Base-by-base conservation (phyloP, 2,113 vertebrate genomes). In the Callorhinus ursinus region DNA sequence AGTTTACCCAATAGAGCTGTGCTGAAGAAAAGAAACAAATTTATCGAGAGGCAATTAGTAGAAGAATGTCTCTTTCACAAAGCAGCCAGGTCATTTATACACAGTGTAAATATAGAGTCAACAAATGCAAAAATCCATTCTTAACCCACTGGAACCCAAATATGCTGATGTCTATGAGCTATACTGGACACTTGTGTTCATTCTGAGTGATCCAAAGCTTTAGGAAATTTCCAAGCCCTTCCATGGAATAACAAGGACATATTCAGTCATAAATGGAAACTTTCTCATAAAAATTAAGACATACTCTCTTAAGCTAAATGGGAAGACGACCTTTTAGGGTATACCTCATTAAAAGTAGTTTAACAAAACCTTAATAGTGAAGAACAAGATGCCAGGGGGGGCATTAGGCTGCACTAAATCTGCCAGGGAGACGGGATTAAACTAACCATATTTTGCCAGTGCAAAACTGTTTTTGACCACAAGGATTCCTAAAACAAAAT, bases 11-110 rank as follows among this genome's bases (percentile, higher is more conserved):
- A 57, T 31, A 21, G 5, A 55, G 53, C 16, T 61, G 2, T 63
- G 88, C 53, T 63, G 49, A 96, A 79, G 39, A 61, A 84, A 85
- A 95, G 57, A 84, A 31, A 71, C 31, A 46, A 86, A 72, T 24
- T 18, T 67, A 42, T 55, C 14, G 33, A 81, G 26, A 97, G 31
- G 76, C 28, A 57, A 46, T 51, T 36, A 49, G 10, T 31, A 46
- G 55, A 24, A 85, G 42, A 79, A 4, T 57, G 24, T n/a, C 57
- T 53, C 5, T 92, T 82, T 65, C 19, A 31, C 39, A 65, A 61
- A 49, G n/a, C 1, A 49, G 11, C 28, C 36, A 36, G 31, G 57
- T 88, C 36, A 61, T 12, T 33, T 91, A 59, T 28, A 61, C 53
- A 83, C 19, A 77, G 10, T 19, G 13, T 85, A 51, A 59, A 49